Evolutionary conservation across 1,140 invertebrate genomes (phyloP), one percentile per base, ranked within the genome.

Genomic region (Ditylenchus dipsaci): DNA sequence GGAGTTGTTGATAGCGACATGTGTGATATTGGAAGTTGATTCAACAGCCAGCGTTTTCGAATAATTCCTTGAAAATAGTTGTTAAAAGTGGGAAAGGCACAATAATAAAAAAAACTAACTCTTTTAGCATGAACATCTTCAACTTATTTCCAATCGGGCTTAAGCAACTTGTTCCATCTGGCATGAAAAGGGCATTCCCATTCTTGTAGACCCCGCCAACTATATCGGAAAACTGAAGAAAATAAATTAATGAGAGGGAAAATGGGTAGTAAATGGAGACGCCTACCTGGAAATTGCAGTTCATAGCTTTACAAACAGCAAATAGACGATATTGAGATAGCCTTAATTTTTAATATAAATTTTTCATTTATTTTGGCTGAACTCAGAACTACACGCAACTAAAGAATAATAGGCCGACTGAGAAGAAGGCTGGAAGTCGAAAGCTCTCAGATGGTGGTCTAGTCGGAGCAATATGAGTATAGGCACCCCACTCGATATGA

Each of bases 141-240:
- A 73, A 17, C 29, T 71, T 66, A 59, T 73, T 73, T 21, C 72
- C 72, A 60, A 70, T 42, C 19, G 72, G 68, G 23, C 73, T 42
- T 15, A 73, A 43, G 7, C 75, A 38, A 11, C 57, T 47, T 21
- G 64, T 33, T 19, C 47, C 30, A 30, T 74, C 72, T n/a, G 69
- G 68, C 61, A 73, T 43, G 56, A 73, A 73, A 5, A 30, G 43
- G 7, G 68, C 63, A 61, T 69, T 63, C 1, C 70, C 64, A 64
- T 73, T 73, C 45, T 56, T 73, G 72, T 73, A 73, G 19, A 62
- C 33, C 13, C 47, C 58, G 27, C 72, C 72, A 38, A 73, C 59
- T 30, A 73, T 45, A 56, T 73, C 72, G 58, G 73, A 45, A 63
- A 73, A 73, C 72, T 73, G 56, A 73, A 73, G 68, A 21, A 38